A percentile compares a stretch with the other conserved stretches of the same genome.
These are phyloP conservation scores for Beris morrisii DNA, from an alignment of 2,888 invertebrate genomes.

Conservation along the genomic window DNA sequence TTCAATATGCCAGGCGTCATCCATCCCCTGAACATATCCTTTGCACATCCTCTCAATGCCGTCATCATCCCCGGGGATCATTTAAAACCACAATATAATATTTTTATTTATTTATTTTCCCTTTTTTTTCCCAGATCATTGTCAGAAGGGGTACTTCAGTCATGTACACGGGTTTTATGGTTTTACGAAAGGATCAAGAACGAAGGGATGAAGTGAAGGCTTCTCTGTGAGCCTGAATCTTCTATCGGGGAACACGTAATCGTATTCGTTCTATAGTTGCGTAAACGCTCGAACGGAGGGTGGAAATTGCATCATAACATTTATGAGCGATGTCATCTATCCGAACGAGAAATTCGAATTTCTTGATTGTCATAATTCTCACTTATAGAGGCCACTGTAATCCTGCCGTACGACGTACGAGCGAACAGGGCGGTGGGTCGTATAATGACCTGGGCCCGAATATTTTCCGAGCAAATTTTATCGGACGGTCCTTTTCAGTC, in stretches of 20 bases:
- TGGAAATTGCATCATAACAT: constrained; percentile 41
- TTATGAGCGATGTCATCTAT: constrained; percentile 34
- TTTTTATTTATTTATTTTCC: constrained; percentile 39
- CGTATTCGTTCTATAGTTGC: constrained; percentile 15
- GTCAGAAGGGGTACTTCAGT: constrained; percentile 27
- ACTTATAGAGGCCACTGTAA: constrained; percentile 2
- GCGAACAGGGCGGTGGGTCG: no score
- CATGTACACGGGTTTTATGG: constrained; percentile 39
- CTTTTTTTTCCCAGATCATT: constrained; percentile 39
- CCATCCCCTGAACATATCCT: constrained; percentile 29
- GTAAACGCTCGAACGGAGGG: constrained; percentile 28
- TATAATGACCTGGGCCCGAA: neutral
- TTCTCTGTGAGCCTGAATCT: no score
- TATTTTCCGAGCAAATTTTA: constrained; percentile 20
- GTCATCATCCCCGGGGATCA: constrained; percentile 30
- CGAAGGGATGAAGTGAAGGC: constrained; percentile 2
- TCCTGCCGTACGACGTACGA: no score
- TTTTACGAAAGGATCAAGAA: constrained; percentile 38
- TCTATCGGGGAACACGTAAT: constrained; percentile 7
- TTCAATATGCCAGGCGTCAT: constrained; percentile 38
- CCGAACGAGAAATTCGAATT: constrained; percentile 17
- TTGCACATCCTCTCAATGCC: neutral
- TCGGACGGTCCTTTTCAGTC: constrained; percentile 24
- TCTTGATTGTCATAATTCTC: constrained; percentile 27
- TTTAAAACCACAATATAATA: constrained; percentile 39